A percentile compares a stretch with the other conserved stretches of the same genome.
phyloP scores from a whole-genome alignment of 2,888 invertebrate species.

The Megamerina dolium region DNA sequence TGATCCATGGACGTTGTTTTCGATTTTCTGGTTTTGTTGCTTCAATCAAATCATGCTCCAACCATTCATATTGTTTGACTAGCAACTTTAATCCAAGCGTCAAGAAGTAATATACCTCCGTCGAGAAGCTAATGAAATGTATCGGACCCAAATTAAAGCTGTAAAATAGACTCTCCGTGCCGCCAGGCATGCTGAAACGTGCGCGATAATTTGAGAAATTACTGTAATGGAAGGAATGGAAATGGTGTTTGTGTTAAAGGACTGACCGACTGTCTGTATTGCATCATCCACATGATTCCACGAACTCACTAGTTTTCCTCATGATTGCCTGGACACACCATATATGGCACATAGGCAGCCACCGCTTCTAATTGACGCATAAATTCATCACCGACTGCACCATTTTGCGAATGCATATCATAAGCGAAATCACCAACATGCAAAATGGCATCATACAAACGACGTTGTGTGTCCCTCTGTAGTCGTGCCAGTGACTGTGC shows the following conservation, averaged over 20 bases:
- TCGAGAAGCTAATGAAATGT: slow-evolving; percentile 86
- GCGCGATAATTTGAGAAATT: slow-evolving; percentile 93
- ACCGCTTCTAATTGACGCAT: slow-evolving; percentile 88
- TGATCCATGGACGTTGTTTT: slow-evolving; percentile 69
- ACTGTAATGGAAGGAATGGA: slow-evolving; percentile 49
- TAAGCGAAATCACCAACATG: slow-evolving; percentile 96
- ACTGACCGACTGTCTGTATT: background rate
- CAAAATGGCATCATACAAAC: slow-evolving; percentile 76
- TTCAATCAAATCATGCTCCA: slow-evolving; percentile 69
- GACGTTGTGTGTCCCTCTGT: slow-evolving; percentile 75
- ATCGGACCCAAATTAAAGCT: slow-evolving; percentile 85
- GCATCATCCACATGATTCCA: background rate
- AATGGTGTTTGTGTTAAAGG: background rate
- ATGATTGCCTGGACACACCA: slow-evolving; percentile 90
- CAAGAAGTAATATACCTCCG: slow-evolving; percentile 90
- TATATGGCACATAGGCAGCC: slow-evolving; percentile 85
- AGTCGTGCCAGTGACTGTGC: slow-evolving; percentile 76
- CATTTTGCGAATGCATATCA: slow-evolving; percentile 80
- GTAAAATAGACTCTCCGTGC: slow-evolving; percentile 66
- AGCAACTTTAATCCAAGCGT: slow-evolving; percentile 78
- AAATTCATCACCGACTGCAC: slow-evolving; percentile 80
- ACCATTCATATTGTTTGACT: slow-evolving; percentile 78
- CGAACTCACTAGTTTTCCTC: slow-evolving; percentile 70
- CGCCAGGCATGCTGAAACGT: slow-evolving; percentile 87
- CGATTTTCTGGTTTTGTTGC: slow-evolving; percentile 73